Evolutionary conservation across 2,888 invertebrate genomes (phyloP), one percentile per base, ranked within the genome.

Genomic region (Coelopa pilipes): DNA sequence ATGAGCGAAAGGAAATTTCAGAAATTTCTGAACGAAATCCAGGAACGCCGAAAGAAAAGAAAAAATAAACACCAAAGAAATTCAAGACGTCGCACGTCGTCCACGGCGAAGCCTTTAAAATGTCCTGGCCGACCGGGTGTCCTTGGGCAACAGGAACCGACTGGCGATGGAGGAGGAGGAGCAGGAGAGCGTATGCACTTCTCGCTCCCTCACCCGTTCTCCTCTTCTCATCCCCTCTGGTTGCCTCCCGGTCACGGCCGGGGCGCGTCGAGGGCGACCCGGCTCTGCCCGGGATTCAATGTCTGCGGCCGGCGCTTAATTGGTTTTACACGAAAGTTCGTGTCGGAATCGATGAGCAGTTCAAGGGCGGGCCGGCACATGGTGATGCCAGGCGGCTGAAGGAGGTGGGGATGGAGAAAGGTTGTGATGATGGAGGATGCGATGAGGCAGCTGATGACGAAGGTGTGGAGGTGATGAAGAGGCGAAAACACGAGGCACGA

Each of bases 1-100:
- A 69, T 73, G 17, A 65, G 69, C 57, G 46, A 34, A 15, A 13
- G 57, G 45, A 45, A 34, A 34, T 34, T 34, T 34, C 34, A 34
- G 34, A 34, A 34, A 34, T 34, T 34, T 34, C 34, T 34, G 34
- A 34, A 34, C 34, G 34, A 34, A 34, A 34, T 34, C 34, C 34
- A 34, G 34, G 34, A 34, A 7, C 34, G 34, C 7, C 2, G 7
- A 34, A 34, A 34, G 4, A 45, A 19, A 62, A 62, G 15, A 17
- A n/a, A 60, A n/a, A 60, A 60, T 17, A 5, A 7, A 15, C 24
- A 21, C 15, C 60, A 10, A 60, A 19, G 2, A 62, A 62, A 57
- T 19, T 57, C n/a, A 34, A 34, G 34, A 34, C 24, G 21, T 21
- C 19, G 57, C 12, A 59, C 12, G 19, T 59, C 24, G 9, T 59